Base-by-base conservation (phyloP, 2,888 invertebrate species). In the Desoria tigrina region DNA sequence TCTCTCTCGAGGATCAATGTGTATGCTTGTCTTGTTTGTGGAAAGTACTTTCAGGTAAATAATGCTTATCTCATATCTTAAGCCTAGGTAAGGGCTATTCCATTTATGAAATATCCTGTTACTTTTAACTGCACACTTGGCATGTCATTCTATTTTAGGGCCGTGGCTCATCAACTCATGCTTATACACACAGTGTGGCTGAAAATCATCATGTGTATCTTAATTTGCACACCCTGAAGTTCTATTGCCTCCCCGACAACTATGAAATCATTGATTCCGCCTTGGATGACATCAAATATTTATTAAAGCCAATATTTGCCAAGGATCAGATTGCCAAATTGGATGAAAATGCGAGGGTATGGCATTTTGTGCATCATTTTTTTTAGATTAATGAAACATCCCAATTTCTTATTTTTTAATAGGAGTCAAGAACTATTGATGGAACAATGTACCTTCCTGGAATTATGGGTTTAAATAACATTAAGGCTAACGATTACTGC, bases 401-500 rank as follows among this genome's bases (percentile, higher is more conserved):
- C 26, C 2, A 24, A 27, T 2, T 32, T 50, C 2, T 23, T 63
- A 51, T 58, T 24, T 24, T 62, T 53, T 26, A n/a, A n/a, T 26
- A 75, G 75, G 74, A 92, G 81, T 94, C 92, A 0, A 84, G 98
- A 78, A 97, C 99, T 0, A 95, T 94, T 72, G 97, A 99, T 81
- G 96, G 96, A 11, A 92, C 94, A 0, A 87, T 95, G 79, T 99
- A 99, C 81, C 87, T 93, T 79, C 98, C 98, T 2, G 99, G 96
- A 64, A 95, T 99, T 78, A 96, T 99, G 23, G 96, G 96, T 0
- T 84, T 99, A 56, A 99, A 99, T 79, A 99, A 99, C 80, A 99
- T 99, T 76, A 99, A 99, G 82, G 97, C 96, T 2, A 99, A 99
- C 82, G 99, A 99, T 81, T 99, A 99, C 79, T 98, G 98, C 80